These are phyloP conservation scores for Drosophila merina DNA, from an alignment of 2,888 invertebrate genomes.

Conservation along the genomic window DNA sequence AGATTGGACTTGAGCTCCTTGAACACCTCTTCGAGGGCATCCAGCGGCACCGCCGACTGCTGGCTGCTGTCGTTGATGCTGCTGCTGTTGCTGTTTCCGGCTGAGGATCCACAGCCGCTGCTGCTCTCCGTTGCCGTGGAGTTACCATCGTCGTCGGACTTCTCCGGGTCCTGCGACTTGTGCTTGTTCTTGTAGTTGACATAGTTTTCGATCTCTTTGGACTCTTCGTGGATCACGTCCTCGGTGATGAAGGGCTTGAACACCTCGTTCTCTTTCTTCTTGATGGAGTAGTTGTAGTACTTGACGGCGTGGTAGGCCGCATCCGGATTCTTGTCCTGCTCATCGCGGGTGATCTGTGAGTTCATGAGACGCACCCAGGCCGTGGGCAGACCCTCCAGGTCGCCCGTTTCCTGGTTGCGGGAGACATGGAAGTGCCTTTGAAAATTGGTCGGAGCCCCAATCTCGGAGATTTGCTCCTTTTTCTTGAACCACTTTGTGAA, in stretches of 20 bases:
- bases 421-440: constrained; percentile 94
- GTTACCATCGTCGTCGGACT: constrained; percentile 79
- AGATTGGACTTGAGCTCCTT: constrained; percentile 79
- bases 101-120: constrained; percentile 71
- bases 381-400: constrained; percentile 93
- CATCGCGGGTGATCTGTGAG: constrained; percentile 92
- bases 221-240: constrained; percentile 91
- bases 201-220: constrained; percentile 91
- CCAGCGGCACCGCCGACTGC: constrained; percentile 68
- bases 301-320: constrained; percentile 96
- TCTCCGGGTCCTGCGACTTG: constrained; percentile 86
- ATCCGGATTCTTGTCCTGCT: constrained; percentile 94
- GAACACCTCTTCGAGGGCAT: constrained; percentile 78
- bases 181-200: constrained; percentile 90
- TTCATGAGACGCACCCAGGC: constrained; percentile 92
- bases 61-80: constrained; percentile 80
- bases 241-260: constrained; percentile 93
- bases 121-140: constrained; percentile 73
- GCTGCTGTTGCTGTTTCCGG: constrained; percentile 81
- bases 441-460: constrained; percentile 93
- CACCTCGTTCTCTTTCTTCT: constrained; percentile 89
- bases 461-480: constrained; percentile 85
- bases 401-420: constrained; percentile 92
- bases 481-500: constrained; percentile 83
- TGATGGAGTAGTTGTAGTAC: constrained; percentile 94